Base-by-base conservation (phyloP, 2,797 vertebrate genomes). In the Silurus lanzhouensis region DNA sequence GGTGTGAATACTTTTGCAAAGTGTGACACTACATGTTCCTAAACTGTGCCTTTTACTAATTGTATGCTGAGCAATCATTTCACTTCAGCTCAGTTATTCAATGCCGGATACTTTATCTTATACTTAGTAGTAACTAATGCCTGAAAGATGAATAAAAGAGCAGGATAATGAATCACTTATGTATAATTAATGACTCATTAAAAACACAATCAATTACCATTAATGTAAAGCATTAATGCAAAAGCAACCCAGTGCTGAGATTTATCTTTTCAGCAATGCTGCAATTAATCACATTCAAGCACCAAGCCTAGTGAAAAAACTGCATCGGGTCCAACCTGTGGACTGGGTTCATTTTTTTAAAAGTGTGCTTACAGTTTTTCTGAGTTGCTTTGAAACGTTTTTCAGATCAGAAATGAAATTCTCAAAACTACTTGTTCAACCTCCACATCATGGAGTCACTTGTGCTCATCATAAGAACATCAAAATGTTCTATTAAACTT, bases 361-460 rank as follows among this genome's bases (percentile, higher is more conserved):
- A 92, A 86, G 90, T 91, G 91, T 91, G 90, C 88, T 38, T 38
- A 38, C 38, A 38, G 38, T 38, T 38, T 38, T 38, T 38, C 38
- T 38, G 3, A 38, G 38, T 38, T 5, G 38, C 38, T 38, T 38
- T 38, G 0, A 38, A 38, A 38, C 38, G 38, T 38, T 38, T 38
- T 5, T 38, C 4, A 38, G 38, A 38, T 38, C 38, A 87, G 90
- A 92, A 38, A 38, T 38, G 2, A 38, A 38, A 38, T 38, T 38
- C 38, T 38, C 38, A 38, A 38, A 38, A 38, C 38, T 38, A 38
- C 38, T 38, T 38, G 38, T 38, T 38, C 4, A 38, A 38, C 38
- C 38, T 38, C 38, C 38, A 5, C 38, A 38, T 38, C 38, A 38
- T 38, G 38, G 4, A 38, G 38, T 38, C 38, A 38, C 4, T 38